Evolutionary conservation across 2,113 vertebrate genomes (phyloP), one percentile per base, ranked within the genome.

Genomic region (Phalacrocorax carbo): DNA sequence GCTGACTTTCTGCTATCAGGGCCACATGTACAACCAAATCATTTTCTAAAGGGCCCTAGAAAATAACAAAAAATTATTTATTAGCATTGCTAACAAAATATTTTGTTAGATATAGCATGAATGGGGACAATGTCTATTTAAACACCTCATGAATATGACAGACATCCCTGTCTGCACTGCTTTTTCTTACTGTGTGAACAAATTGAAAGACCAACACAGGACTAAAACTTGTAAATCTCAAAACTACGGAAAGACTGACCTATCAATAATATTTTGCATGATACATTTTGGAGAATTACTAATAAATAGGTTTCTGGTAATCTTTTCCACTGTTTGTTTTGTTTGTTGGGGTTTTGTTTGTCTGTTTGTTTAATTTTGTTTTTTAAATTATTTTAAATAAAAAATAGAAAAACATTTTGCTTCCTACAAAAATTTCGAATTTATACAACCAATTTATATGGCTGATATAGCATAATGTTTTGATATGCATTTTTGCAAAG

Each of bases 1-100:
- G 99, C 96, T 99, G 99, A 97, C 99, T 99, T 96, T 99, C 99
- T 57, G 99, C 99, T 80, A 99, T 98, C 83, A 99, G 98, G 29
- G 99, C 98, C 83, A 99, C 99, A 1, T 99, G 99, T 36, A 99
- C 98, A 46, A 99, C 99, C 86, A 99, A 96, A 92, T 99, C 99
- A 80, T 99, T 99, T 97, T 99, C 99, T 75, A 99, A 98, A 79
- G 99, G 99, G 73, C 99, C 99, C 99, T 99, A 97, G 66, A 93
- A 97, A 97, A 82, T n/a, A 69, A 93, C 38, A 30, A 69, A 77
- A 70, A 77, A 65, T 38, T 44, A 76, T 66, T 52, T 78, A 76
- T 85, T 89, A 86, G 52, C 34, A 62, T 40, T 80, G 55, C 49
- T 75, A 71, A 44, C 15, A 44, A 68, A 70, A 34, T 62, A 40